Base-by-base conservation (phyloP, 1,140 invertebrate genomes). In the Parapsyche elsis region DNA sequence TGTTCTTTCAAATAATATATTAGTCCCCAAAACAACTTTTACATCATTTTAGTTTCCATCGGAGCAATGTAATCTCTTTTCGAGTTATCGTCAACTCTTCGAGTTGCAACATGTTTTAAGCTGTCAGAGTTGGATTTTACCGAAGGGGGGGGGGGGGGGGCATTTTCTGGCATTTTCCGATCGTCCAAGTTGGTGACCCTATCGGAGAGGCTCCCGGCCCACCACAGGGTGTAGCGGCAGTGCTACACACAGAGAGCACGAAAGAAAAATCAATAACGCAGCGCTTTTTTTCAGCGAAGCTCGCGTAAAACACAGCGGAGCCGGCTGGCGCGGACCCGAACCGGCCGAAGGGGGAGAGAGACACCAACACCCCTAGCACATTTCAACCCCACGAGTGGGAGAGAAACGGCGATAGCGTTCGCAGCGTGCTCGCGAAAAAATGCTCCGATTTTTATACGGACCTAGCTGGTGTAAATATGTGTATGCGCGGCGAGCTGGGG, bases 231-330 rank as follows among this genome's bases (percentile, higher is more conserved):
- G 77, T 75, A 80, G 73, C 73, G 81, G 75, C 49, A 53, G 49
- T 53, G 49, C 49, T 16, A 53, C 49, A 53, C 49, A 53, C n/a
- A 61, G 57, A 61, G 57, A 10, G 64, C 24, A 67, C 64, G 64
- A 67, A 67, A 78, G 83, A 83, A 83, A 83, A 83, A 83, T 83
- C 83, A 83, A 83, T 83, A 83, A 81, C 83, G 83, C 83, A 83
- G 82, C 80, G 81, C 83, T 83, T 83, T 83, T 83, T 83, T 83
- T 83, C 83, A 83, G 83, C 75, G 76, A 67, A 81, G 82, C 82
- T 83, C 83, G 80, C 83, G 83, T 83, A 83, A 81, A 83, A 83
- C 83, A 83, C 82, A 83, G 82, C 81, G 64, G 75, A 75, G 70
- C 71, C n/a, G 64, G 77, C 77, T 49, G 76, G 61, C 78, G 71